phyloP scores from a whole-genome alignment of 2,797 vertebrate species.

The Anisognathus igniventris region DNA sequence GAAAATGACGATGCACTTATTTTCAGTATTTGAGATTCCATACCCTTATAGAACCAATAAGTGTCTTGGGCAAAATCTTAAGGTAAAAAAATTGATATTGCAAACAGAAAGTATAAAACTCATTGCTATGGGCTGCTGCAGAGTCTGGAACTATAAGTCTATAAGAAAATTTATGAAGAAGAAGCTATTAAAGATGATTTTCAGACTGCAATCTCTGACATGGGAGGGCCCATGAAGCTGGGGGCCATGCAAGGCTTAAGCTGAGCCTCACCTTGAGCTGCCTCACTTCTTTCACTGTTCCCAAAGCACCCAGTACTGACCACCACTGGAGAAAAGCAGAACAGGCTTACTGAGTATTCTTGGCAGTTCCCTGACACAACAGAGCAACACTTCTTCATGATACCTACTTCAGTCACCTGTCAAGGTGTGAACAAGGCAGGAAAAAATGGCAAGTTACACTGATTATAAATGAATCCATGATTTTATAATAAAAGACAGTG shows the following conservation, averaged over 20 bases:
- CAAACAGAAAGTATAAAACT: neutral
- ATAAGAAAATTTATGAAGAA: neutral
- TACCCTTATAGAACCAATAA: neutral
- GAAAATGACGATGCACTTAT: neutral
- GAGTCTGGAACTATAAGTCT: neutral
- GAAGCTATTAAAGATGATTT: neutral
- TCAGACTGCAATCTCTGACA: neutral
- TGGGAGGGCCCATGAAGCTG: neutral
- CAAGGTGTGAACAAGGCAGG: neutral
- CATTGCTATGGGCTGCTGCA: neutral
- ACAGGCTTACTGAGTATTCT: neutral
- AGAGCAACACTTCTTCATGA: neutral
- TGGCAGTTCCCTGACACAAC: rapidly evolving
- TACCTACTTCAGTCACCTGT: neutral
- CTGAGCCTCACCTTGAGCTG: neutral
- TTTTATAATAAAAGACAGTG: neutral
- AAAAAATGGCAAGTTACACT: neutral
- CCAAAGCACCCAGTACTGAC: neutral
- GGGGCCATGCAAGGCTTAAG: neutral
- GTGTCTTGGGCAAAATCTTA: neutral
- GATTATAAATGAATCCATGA: neutral
- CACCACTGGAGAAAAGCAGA: neutral
- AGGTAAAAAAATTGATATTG: neutral
- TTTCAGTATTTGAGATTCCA: neutral
- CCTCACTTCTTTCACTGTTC: neutral